Conservation (phyloP, 2,888 invertebrate genomes). For the Scaptomyza reducta region DNA sequence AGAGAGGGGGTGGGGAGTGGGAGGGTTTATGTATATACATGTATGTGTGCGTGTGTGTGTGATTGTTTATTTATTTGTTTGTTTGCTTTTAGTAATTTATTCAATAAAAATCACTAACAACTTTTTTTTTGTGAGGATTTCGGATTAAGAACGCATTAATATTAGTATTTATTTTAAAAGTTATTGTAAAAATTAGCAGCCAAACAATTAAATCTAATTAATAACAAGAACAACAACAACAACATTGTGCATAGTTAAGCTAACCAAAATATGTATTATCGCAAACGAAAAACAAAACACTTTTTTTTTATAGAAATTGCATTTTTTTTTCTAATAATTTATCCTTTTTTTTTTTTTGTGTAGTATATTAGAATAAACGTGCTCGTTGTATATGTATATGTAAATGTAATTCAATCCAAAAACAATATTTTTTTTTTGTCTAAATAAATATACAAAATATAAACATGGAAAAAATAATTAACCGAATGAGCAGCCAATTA, state of each 20-base stretch:
- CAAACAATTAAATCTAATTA: constrained; percentile 50
- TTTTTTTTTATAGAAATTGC: constrained; percentile 28
- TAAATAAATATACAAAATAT: constrained; percentile 60
- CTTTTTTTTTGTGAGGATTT: constrained; percentile 40
- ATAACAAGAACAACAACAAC: constrained; percentile 2
- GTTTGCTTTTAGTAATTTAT: constrained; percentile 63
- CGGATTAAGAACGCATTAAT: constrained; percentile 21
- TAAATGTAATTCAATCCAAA: constrained; percentile 51
- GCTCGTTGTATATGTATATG: constrained; percentile 64
- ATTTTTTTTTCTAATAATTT: constrained; percentile 30
- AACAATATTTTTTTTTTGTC: constrained; percentile 54
- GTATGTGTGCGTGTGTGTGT: constrained; percentile 14
- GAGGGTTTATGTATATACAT: constrained; percentile 4
- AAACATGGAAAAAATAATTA: not conserved
- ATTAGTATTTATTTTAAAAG: constrained; percentile 70
- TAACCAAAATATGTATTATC: constrained; percentile 64
- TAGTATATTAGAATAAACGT: constrained; percentile 41
- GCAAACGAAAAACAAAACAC: constrained; percentile 6
- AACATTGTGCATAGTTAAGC: constrained; percentile 43
- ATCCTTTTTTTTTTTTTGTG: constrained; percentile 12
- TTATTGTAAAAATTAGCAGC: constrained; percentile 72
- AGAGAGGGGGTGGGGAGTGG: constrained; percentile 2
- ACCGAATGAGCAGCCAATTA: constrained; percentile 51
- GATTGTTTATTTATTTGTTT: constrained; percentile 50
- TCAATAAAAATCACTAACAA: constrained; percentile 17